These are phyloP conservation scores for Synergus umbraculus DNA, from an alignment of 2,888 invertebrate species.

Conservation along the genomic window DNA sequence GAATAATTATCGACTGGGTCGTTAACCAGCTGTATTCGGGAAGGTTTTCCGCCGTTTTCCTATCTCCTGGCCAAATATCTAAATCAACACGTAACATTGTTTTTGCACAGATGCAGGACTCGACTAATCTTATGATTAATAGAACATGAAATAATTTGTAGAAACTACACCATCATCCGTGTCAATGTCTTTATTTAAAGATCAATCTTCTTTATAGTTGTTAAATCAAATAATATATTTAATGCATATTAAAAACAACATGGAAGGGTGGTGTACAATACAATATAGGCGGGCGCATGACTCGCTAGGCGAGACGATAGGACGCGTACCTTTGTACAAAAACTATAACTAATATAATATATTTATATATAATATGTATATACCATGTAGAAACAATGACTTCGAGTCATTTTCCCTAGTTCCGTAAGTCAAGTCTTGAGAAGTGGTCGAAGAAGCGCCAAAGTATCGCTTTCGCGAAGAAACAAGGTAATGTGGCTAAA, in stretches of 20 bases:
- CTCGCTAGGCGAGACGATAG: conserved; percentile 64
- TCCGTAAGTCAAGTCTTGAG: conserved; percentile 36
- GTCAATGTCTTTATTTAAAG: conserved; percentile 68
- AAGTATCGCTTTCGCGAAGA: background rate
- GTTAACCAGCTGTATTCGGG: too few species aligned
- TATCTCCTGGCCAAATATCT: too few species aligned
- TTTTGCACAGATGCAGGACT: background rate
- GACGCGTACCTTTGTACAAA: conserved; percentile 74
- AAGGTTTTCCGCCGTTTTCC: too few species aligned
- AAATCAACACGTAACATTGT: too few species aligned
- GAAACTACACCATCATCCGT: background rate
- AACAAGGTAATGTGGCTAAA: conserved; percentile 1
- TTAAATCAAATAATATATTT: conserved; percentile 68
- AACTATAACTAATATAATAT: conserved; percentile 72
- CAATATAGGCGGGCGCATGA: conserved; percentile 67
- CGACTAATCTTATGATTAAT: background rate
- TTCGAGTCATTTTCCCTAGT: conserved; percentile 56
- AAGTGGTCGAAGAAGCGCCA: conserved; percentile 16
- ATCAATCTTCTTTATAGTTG: conserved; percentile 67
- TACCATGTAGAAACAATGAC: conserved; percentile 71
- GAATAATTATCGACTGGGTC: too few species aligned
- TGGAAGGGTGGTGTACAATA: conserved; percentile 66
- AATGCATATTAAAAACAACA: conserved; percentile 67
- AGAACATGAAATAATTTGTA: background rate
- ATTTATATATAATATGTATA: conserved; percentile 68